Evolutionary conservation across 92 coral and sea anemone species (phyloP), one percentile per base, ranked within the genome.

Genomic region (Porites lobata): DNA sequence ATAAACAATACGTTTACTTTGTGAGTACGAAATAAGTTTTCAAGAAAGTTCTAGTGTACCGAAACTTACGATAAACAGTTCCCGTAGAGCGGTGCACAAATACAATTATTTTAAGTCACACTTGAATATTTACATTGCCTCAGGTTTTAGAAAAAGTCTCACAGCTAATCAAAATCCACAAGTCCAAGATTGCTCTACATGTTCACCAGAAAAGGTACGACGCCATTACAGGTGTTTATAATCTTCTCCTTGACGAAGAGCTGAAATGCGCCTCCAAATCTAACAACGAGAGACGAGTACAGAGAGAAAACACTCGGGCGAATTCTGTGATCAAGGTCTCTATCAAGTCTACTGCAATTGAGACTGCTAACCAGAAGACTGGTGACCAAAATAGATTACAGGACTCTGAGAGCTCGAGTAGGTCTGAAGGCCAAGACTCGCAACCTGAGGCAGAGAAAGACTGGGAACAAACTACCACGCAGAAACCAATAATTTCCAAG

Each of bases 151-250:
- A 76, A 52, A 94, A 83, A 77, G 91, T 89, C 3, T 94, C 99
- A 7, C 86, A 77, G 69, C 90, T 97, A 15, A 86, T 90, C 88
- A 96, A 95, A 78, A 89, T 95, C 69, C 83, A 89, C 38, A 94
- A 86, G 74, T 79, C 96, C 52, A 94, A 94, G 81, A 94, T 97
- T 26, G 91, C 91, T 15, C 61, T 81, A 1, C 94, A 94, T 85
- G 94, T 97, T 14, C 88, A 90, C 12, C 92, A 90, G 79, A 91
- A 94, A 20, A 81, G 96, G 29, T 93, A 88, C 72, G 99, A 97
- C 89, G 89, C 98, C 52, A 80, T 95, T 2, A 92, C 94, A 15
- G 98, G 97, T 9, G 94, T 95, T 18, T 95, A 95, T 69, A 87
- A 94, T 79, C 89, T 95, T 19, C 53, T 94, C 7, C 65, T 97